Conservation (phyloP, 2,888 invertebrate genomes). For the Diogma glabrata region DNA sequence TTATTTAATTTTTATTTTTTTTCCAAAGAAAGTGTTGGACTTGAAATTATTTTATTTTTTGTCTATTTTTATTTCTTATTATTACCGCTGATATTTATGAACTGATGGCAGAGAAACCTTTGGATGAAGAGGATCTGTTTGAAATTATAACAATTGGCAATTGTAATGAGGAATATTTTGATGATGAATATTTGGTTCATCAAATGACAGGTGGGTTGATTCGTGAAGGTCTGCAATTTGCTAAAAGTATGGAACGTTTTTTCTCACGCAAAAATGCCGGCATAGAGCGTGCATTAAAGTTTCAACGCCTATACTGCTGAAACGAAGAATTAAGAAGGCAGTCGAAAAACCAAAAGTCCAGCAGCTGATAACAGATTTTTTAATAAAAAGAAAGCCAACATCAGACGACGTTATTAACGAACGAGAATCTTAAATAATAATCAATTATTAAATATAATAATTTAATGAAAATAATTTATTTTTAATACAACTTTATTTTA, state of each 20-base stretch:
- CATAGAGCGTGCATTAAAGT: constrained; percentile 6
- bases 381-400: constrained; percentile 10
- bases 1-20: no score
- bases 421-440: constrained; percentile 8
- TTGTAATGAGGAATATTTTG: constrained; percentile 10
- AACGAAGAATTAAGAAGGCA: constrained; percentile 3
- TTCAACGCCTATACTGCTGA: constrained; percentile 2
- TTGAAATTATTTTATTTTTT: no score
- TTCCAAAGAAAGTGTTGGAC: no score
- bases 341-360: constrained; percentile 10
- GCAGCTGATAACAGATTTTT: constrained; percentile 6
- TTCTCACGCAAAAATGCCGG: background rate
- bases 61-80: no score
- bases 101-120: constrained; percentile 8
- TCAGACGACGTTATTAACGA: constrained; percentile 7
- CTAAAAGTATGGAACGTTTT: constrained; percentile 19
- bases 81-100: constrained; percentile 9
- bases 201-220: constrained; percentile 12
- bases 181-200: constrained; percentile 11
- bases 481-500: no score
- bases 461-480: no score
- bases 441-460: no score
- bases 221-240: constrained; percentile 10
- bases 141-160: background rate
- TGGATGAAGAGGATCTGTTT: constrained; percentile 5